Conservation (phyloP, 1,140 invertebrate genomes). For the Alviniconcha marisindica region DNA sequence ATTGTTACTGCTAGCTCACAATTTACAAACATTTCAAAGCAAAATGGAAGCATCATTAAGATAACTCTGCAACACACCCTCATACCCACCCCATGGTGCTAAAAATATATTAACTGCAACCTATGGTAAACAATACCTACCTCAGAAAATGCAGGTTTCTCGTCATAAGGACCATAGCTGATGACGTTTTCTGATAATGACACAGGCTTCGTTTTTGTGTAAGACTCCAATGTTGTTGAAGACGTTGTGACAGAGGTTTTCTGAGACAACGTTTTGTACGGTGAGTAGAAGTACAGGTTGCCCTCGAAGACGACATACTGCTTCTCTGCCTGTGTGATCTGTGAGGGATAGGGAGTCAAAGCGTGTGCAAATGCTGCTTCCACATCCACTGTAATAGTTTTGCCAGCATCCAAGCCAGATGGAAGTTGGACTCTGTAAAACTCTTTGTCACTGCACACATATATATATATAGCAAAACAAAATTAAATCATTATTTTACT, state of each 20-base stretch:
- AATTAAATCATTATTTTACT: not conserved
- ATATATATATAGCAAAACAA: not conserved
- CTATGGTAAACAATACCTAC: conserved; percentile 45
- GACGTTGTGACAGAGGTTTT: conserved; percentile 88
- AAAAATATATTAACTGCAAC: too few relatives aligned
- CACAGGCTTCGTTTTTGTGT: conserved; percentile 90
- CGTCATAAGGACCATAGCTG: conserved; percentile 91
- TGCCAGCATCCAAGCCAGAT: conserved; percentile 68
- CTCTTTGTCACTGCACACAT: conserved; percentile 60
- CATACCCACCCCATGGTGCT: too few relatives aligned
- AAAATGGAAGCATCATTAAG: not conserved
- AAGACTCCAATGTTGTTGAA: conserved; percentile 89
- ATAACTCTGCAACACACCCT: too few relatives aligned
- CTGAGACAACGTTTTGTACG: conserved; percentile 88
- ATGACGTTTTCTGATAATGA: conserved; percentile 87
- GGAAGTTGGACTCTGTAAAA: conserved; percentile 71
- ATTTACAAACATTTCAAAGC: conserved; percentile 7
- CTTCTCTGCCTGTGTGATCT: conserved; percentile 94
- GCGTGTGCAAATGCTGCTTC: conserved; percentile 87
- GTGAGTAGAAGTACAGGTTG: conserved; percentile 89
- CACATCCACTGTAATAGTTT: conserved; percentile 79
- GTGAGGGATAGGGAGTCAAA: conserved; percentile 88
- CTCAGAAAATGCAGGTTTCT: conserved; percentile 80
- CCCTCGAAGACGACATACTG: conserved; percentile 93
- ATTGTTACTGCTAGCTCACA: too few relatives aligned